These are phyloP conservation scores for Macrotrachela quadricornifera DNA, from an alignment of 1,140 invertebrate species.

Conservation along the genomic window DNA sequence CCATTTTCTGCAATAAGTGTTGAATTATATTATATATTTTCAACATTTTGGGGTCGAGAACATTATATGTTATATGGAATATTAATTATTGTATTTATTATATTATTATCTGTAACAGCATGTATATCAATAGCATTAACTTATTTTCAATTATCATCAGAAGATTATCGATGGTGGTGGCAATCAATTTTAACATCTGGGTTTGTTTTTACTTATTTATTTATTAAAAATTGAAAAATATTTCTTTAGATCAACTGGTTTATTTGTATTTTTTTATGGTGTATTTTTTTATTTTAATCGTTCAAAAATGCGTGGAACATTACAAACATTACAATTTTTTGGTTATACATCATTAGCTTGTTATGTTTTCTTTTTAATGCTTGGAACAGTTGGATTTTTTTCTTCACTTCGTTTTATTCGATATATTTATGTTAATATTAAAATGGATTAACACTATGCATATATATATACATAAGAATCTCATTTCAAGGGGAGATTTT, in stretches of 20 bases:
- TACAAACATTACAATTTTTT: constrained; percentile 36
- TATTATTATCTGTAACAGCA: constrained; percentile 34
- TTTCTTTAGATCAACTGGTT: constrained; percentile 29
- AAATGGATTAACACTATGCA: constrained; percentile 29
- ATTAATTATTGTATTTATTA: constrained; percentile 24
- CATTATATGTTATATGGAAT: constrained; percentile 22
- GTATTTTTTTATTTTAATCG: constrained; percentile 35
- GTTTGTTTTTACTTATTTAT: constrained; percentile 14
- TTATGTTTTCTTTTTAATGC: constrained; percentile 35
- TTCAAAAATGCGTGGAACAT: constrained; percentile 35
- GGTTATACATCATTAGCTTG: constrained; percentile 34
- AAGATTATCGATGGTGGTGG: constrained; percentile 40
- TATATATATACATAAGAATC: too few species aligned
- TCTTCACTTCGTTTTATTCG: constrained; percentile 34
- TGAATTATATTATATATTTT: constrained; percentile 38
- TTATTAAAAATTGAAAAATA: neutral
- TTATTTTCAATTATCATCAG: constrained; percentile 35
- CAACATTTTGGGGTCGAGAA: constrained; percentile 36
- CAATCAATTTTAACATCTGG: constrained; percentile 32
- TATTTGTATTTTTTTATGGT: constrained; percentile 36
- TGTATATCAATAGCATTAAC: constrained; percentile 36
- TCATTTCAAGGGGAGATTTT: too few species aligned
- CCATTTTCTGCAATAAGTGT: constrained; percentile 38
- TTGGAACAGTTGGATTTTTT: constrained; percentile 36
- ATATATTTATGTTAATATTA: constrained; percentile 37